Conservation (phyloP, 2,113 vertebrate species). For the Daboia siamensis region DNA sequence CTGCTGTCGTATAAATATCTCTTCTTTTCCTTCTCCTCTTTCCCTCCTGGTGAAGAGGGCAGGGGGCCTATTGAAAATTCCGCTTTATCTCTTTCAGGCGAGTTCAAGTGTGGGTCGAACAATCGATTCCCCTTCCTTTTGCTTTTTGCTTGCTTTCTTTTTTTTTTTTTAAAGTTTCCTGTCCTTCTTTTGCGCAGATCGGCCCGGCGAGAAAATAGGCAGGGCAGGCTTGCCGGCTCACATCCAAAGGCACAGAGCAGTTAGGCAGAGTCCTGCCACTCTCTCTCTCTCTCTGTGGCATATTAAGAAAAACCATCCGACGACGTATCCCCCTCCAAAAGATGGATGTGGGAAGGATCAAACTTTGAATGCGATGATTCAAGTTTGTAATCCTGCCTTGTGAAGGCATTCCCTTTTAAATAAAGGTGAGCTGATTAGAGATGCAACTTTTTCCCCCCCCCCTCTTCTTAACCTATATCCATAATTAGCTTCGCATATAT, state of each 20-base stretch:
- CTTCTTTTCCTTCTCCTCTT: conserved; percentile 83
- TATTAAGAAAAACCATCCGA: not conserved
- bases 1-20: conserved; percentile 86
- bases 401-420: conserved; percentile 35
- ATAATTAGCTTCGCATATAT: conserved; percentile 10
- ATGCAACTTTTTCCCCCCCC: not conserved
- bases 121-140: conserved; percentile 85
- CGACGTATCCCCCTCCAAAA: not conserved
- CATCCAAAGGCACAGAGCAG: conserved; percentile 37
- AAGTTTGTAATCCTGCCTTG: conserved; percentile 47
- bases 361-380: conserved; percentile 38
- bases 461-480: conserved; percentile 32
- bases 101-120: conserved; percentile 96
- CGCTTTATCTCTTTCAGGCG: conserved; percentile 87
- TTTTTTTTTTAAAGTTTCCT: conserved; percentile 88
- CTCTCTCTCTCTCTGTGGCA: not conserved
- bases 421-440: conserved; percentile 36
- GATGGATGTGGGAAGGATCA: not conserved
- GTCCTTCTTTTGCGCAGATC: conserved; percentile 91
- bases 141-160: conserved; percentile 70
- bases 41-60: conserved; percentile 84
- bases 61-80: conserved; percentile 86
- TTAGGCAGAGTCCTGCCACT: not conserved
- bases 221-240: conserved; percentile 82
- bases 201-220: conserved; percentile 81